A percentile compares a stretch with the other conserved stretches of the same genome.
phyloP scores from a whole-genome alignment of 2,888 invertebrate genomes.

The Athalia cordata region DNA sequence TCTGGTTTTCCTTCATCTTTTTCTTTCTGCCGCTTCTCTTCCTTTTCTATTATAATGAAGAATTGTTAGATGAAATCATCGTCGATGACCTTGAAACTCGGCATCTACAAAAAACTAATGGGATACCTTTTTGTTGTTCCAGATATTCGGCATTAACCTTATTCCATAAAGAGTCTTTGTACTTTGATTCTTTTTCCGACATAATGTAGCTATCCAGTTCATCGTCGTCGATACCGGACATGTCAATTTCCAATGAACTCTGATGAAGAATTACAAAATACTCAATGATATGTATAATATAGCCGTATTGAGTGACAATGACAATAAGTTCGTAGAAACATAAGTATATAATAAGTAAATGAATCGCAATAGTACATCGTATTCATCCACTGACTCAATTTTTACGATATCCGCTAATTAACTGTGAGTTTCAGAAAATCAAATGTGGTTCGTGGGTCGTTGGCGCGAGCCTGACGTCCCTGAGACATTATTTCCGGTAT shows the following conservation, averaged over 20 bases:
- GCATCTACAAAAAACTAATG: background rate
- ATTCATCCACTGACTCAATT: too few species aligned
- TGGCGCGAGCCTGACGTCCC: constrained; percentile 3
- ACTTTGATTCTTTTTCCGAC: constrained; percentile 85
- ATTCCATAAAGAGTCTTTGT: constrained; percentile 92
- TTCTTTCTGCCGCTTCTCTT: constrained; percentile 86
- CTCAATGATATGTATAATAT: background rate
- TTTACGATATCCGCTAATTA: background rate
- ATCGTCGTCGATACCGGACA: constrained; percentile 89
- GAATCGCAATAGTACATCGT: too few species aligned
- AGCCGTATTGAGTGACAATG: background rate
- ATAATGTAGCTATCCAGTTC: constrained; percentile 93
- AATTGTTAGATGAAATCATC: background rate
- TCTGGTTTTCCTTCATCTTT: constrained; percentile 92
- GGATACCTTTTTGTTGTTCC: constrained; percentile 83
- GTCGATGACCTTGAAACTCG: background rate
- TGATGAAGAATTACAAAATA: background rate
- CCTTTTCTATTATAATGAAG: constrained; percentile 80
- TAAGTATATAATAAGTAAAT: background rate
- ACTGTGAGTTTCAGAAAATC: constrained; percentile 8
- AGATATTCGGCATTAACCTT: constrained; percentile 91
- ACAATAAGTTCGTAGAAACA: too few species aligned
- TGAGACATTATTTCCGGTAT: background rate
- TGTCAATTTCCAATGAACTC: constrained; percentile 76
- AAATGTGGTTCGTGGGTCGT: background rate